Percentiles rank a stretch among this genome's conserved stretches.
Conservation (phyloP, 2,113 vertebrate genomes). For the Poeciliopsis retropinna region DNA sequence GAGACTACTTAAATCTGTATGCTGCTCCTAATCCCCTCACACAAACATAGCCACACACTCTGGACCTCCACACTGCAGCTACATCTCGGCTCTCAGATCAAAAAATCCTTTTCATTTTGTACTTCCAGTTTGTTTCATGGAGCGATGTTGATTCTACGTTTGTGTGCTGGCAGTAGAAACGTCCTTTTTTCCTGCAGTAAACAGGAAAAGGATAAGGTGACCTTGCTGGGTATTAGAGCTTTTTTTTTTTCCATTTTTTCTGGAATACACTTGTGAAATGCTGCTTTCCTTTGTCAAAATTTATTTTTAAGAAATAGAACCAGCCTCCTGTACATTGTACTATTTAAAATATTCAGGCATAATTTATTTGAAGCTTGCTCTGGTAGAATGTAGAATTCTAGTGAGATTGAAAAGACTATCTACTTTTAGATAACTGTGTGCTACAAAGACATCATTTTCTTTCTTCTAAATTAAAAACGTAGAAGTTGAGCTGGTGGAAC, state of each 20-base stretch:
- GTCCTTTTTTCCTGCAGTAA: not conserved
- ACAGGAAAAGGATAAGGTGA: slow-evolving; percentile 13
- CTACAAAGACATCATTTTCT: slow-evolving; percentile 62
- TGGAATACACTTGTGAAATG: not conserved
- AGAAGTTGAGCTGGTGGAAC: slow-evolving; percentile 38
- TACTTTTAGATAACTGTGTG: slow-evolving; percentile 47
- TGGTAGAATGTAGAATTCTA: slow-evolving; percentile 60
- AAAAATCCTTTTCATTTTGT: slow-evolving; percentile 56
- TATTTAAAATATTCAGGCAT: slow-evolving; percentile 58
- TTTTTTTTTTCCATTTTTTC: slow-evolving; percentile 16
- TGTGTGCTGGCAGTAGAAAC: slow-evolving; percentile 13
- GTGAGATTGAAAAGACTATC: slow-evolving; percentile 61
- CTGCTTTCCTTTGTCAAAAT: slow-evolving; percentile 11
- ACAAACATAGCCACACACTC: slow-evolving; percentile 49
- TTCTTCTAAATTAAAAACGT: slow-evolving; percentile 67
- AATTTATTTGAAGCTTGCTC: slow-evolving; percentile 38
- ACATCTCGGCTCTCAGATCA: slow-evolving; percentile 48
- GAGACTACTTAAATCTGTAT: slow-evolving; percentile 58
- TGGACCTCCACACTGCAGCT: slow-evolving; percentile 45
- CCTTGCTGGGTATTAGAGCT: slow-evolving; percentile 3
- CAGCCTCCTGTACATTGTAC: slow-evolving; percentile 18
- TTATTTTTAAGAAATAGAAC: slow-evolving; percentile 10
- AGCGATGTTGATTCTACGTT: slow-evolving; percentile 1
- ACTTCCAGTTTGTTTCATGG: slow-evolving; percentile 36
- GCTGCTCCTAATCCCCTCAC: slow-evolving; percentile 50